Conservation (phyloP, 2,888 invertebrate genomes). For the Pimpla rufipes region DNA sequence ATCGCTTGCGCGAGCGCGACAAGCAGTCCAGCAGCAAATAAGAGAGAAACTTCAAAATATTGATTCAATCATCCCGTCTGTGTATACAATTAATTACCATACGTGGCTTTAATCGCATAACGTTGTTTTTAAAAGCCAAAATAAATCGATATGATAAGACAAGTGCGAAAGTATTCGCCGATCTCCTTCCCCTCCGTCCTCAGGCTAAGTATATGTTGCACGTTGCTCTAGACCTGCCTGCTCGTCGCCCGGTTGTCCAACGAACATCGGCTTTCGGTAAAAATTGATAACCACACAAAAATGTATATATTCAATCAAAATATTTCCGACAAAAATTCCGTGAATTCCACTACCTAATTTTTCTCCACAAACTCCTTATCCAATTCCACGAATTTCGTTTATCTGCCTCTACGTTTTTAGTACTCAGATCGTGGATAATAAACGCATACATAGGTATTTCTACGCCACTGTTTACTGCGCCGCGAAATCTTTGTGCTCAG, state of each 20-base stretch:
- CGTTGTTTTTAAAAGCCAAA: constrained; percentile 15
- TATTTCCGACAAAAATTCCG: no score
- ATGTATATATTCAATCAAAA: not conserved
- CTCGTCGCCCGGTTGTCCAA: not conserved
- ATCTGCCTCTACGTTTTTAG: not conserved
- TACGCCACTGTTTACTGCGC: not conserved
- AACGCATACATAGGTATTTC: not conserved
- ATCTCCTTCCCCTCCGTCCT: not conserved
- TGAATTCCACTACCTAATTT: no score
- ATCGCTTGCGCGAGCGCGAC: constrained; percentile 70
- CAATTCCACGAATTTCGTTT: not conserved
- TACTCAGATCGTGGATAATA: not conserved
- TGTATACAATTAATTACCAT: constrained; percentile 12
- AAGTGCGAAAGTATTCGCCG: not conserved
- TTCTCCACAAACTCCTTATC: no score
- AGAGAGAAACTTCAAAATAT: not conserved
- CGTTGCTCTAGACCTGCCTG: not conserved
- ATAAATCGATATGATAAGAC: constrained; percentile 11
- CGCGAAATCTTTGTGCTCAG: not conserved
- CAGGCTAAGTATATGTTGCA: not conserved
- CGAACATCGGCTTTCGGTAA: not conserved
- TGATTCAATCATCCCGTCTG: not conserved
- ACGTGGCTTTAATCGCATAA: not conserved
- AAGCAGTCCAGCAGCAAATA: constrained; percentile 46
- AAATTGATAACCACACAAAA: not conserved